phyloP scores from a whole-genome alignment of 2,888 invertebrate species.

The Ophion slaviceki region DNA sequence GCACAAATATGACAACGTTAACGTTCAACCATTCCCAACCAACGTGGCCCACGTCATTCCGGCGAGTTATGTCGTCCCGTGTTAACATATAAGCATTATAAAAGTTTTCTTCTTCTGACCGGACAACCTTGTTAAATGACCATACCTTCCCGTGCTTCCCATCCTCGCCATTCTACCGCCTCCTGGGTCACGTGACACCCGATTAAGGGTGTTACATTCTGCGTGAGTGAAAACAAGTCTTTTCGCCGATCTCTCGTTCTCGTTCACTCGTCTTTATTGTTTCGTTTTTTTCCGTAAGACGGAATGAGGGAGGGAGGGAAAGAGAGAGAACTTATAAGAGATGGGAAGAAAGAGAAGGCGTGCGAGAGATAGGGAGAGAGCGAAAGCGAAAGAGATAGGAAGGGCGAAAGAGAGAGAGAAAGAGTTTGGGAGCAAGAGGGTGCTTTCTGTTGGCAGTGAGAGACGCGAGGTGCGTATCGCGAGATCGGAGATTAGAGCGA shows the following conservation, averaged over 20 bases:
- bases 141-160: neutral
- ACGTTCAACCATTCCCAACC: slow-evolving; percentile 19
- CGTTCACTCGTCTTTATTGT: slow-evolving; percentile 9
- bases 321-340: too few relatives aligned
- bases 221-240: slow-evolving; percentile 66
- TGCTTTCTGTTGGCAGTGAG: neutral
- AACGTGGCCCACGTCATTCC: slow-evolving; percentile 47
- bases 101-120: neutral
- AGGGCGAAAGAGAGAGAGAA: neutral
- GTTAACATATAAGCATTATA: slow-evolving; percentile 2
- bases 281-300: slow-evolving; percentile 2
- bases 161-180: slow-evolving; percentile 1
- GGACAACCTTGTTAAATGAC: neutral
- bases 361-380: neutral
- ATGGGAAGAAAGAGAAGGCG: too few relatives aligned
- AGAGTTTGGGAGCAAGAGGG: neutral
- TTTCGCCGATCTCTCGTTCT: slow-evolving; percentile 11
- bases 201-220: slow-evolving; percentile 70
- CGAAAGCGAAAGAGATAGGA: neutral
- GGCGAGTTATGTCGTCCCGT: slow-evolving; percentile 22
- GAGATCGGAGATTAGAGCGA: slow-evolving; percentile 60
- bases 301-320: too few relatives aligned
- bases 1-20: slow-evolving; percentile 59
- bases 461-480: slow-evolving; percentile 35
- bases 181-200: slow-evolving; percentile 54